Conservation (phyloP, 2,113 vertebrate genomes). For the Sebastes schlegelii region DNA sequence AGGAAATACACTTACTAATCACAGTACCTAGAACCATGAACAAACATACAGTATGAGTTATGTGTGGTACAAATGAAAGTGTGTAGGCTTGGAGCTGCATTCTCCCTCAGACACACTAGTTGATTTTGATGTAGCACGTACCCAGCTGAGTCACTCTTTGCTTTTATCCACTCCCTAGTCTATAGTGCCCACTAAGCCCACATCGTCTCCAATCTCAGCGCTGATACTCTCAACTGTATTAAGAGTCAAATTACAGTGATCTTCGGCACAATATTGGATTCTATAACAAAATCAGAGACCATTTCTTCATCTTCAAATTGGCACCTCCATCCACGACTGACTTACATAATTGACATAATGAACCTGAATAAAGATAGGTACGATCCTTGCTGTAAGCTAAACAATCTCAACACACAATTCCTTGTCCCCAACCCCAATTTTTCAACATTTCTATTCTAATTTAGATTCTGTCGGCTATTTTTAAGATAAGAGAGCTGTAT, state of each 20-base stretch:
- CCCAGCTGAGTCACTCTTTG: not conserved
- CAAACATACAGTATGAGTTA: conserved; percentile 4
- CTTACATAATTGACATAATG: not conserved
- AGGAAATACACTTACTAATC: not conserved
- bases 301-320: not conserved
- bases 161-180: not conserved
- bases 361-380: not conserved
- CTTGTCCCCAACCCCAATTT: not conserved
- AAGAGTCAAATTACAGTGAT: not conserved
- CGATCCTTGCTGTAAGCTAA: not conserved
- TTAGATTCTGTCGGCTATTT: not conserved
- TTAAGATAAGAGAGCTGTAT: not conserved
- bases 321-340: not conserved
- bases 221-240: not conserved
- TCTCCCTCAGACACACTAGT: not conserved
- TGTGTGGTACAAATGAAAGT: not conserved
- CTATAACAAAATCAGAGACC: not conserved
- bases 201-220: not conserved
- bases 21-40: not conserved
- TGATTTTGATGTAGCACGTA: not conserved
- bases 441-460: not conserved
- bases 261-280: not conserved
- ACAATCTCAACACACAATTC: conserved; percentile 4
- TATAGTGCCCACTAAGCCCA: not conserved
- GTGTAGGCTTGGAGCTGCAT: not conserved